phyloP scores from a whole-genome alignment of 2,797 vertebrate genomes.

The Aselliscus stoliczkanus region DNA sequence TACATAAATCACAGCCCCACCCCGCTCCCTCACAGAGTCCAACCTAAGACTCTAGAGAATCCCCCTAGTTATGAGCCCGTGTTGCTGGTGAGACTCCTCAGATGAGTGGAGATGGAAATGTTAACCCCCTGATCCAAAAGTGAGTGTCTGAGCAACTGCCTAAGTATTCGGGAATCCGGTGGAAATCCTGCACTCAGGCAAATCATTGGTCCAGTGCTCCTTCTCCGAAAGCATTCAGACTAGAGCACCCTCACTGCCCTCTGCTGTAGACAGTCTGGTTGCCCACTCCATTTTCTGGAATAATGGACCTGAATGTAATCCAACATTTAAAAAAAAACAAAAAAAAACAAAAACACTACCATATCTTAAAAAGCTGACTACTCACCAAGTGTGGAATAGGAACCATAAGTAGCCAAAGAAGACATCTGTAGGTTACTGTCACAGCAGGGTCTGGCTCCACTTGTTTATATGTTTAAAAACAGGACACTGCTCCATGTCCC shows the following conservation, averaged over 20 bases:
- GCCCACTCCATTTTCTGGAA: neutral
- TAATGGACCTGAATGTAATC: neutral
- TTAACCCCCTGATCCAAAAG: neutral
- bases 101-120: neutral
- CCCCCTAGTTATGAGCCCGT: neutral
- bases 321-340: neutral
- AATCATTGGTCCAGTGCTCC: neutral
- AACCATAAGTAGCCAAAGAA: neutral
- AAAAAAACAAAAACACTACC: neutral
- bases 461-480: neutral
- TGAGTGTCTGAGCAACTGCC: neutral
- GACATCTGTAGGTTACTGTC: neutral
- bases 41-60: neutral
- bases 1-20: too few species aligned
- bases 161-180: neutral
- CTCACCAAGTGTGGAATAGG: neutral
- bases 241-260: constrained; percentile 10
- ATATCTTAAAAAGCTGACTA: constrained; percentile 24
- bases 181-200: neutral
- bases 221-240: neutral
- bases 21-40: neutral
- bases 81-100: neutral
- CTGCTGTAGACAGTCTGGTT: neutral
- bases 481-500: neutral
- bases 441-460: neutral